phyloP scores from a whole-genome alignment of 2,888 invertebrate genomes.

The Dasysyrphus tricinctus region DNA sequence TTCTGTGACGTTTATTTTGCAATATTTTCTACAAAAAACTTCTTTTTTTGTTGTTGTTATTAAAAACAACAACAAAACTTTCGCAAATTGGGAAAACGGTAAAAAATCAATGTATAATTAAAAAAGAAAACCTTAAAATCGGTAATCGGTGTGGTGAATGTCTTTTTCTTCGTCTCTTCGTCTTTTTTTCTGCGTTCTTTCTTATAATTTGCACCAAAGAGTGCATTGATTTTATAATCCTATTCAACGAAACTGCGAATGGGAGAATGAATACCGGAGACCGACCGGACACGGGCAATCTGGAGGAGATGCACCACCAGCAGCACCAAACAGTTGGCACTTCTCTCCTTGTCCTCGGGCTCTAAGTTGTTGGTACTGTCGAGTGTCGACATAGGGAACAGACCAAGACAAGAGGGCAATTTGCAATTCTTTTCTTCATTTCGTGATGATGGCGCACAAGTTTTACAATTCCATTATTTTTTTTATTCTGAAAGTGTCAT shows the following conservation, averaged over 20 bases:
- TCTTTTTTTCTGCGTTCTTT: conserved; percentile 32
- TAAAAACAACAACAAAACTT: conserved; percentile 37
- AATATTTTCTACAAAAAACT: conserved; percentile 38
- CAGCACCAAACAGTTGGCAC: conserved; percentile 17
- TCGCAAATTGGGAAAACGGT: conserved; percentile 38
- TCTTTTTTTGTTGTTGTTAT: conserved; percentile 18
- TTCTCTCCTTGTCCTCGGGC: neutral
- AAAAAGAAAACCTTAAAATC: conserved; percentile 48
- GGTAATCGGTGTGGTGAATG: conserved; percentile 41
- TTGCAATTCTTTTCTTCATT: conserved; percentile 38
- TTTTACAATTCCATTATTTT: conserved; percentile 11
- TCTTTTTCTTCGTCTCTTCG: conserved; percentile 36
- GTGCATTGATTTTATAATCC: conserved; percentile 75
- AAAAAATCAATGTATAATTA: conserved; percentile 63
- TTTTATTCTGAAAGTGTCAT: conserved; percentile 7
- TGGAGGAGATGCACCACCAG: conserved; percentile 48
- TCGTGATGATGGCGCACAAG: conserved; percentile 11
- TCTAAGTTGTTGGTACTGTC: neutral
- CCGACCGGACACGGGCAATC: conserved; percentile 55
- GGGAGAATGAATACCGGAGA: conserved; percentile 40
- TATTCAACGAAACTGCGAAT: conserved; percentile 41
- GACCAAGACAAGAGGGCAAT: conserved; percentile 15
- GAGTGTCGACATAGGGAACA: conserved; percentile 11
- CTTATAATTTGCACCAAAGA: conserved; percentile 53
- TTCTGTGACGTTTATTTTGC: conserved; percentile 59